Conservation (phyloP, 2,888 invertebrate genomes). For the Callyntrura sp. region DNA sequence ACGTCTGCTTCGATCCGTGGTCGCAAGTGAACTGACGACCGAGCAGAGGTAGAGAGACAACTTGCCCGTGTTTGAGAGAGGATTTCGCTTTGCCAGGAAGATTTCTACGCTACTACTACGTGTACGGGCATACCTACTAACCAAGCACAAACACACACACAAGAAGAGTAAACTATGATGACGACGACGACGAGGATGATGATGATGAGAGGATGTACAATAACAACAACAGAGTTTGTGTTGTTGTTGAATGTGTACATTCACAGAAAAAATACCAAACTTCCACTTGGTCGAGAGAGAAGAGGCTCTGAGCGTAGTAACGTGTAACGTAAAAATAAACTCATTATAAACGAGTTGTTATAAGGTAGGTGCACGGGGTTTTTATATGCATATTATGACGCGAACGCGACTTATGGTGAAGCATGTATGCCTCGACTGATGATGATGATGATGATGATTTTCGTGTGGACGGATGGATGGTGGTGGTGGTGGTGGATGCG, state of each 20-base stretch:
- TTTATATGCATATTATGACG: not conserved
- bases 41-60: conserved; percentile 10
- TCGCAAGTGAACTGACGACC: conserved; percentile 67
- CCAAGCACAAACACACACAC: conserved; percentile 31
- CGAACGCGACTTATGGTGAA: conserved; percentile 13
- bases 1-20: conserved; percentile 58
- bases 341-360: conserved; percentile 17
- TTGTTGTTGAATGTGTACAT: conserved; percentile 48
- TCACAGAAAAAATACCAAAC: conserved; percentile 49
- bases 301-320: not conserved
- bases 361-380: not conserved
- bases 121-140: conserved; percentile 7
- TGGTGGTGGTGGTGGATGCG: not conserved
- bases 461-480: not conserved
- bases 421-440: not conserved
- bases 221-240: conserved; percentile 39
- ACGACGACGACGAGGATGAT: conserved; percentile 34
- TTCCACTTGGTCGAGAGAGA: not conserved
- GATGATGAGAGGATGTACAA: conserved; percentile 43
- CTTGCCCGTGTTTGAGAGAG: conserved; percentile 41
- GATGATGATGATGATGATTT: no score
- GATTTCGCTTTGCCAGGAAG: conserved; percentile 23
- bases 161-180: conserved; percentile 26
- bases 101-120: conserved; percentile 20
- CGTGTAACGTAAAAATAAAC: conserved; percentile 42